Conservation (phyloP, 2,888 invertebrate species). For the Noctua comes region DNA sequence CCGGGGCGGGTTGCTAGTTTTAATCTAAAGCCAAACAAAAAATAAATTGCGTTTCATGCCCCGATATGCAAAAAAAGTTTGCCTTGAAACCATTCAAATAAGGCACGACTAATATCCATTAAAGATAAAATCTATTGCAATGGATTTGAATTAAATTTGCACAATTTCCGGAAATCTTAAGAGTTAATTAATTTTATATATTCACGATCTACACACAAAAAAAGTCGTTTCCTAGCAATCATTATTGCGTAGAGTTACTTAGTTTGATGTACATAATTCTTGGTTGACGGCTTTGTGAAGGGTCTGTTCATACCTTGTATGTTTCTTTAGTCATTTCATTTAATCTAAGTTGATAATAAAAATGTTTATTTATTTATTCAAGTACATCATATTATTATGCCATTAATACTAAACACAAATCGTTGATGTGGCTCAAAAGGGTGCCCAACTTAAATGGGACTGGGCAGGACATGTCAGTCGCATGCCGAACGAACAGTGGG, state of each 20-base stretch:
- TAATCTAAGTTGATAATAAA: too few relatives aligned
- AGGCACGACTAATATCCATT: conserved; percentile 5
- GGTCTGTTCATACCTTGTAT: background rate
- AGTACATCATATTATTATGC: too few relatives aligned
- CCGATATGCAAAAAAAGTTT: background rate
- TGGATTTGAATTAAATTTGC: background rate
- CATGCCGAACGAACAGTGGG: too few relatives aligned
- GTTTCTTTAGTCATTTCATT: too few relatives aligned
- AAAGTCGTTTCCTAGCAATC: background rate
- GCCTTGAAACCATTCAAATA: conserved; percentile 30
- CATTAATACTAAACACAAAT: too few relatives aligned
- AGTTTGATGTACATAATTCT: background rate
- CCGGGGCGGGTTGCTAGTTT: too few relatives aligned
- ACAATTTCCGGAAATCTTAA: background rate
- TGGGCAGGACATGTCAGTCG: too few relatives aligned
- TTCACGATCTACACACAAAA: background rate
- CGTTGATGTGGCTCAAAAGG: too few relatives aligned
- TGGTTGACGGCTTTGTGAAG: background rate
- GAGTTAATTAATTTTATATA: background rate
- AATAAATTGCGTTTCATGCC: too few relatives aligned
- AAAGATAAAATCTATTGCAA: conserved; percentile 5
- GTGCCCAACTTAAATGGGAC: too few relatives aligned
- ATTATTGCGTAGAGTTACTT: background rate
- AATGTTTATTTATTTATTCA: too few relatives aligned
- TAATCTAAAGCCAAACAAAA: background rate